Conservation (phyloP, 2,888 invertebrate genomes). For the Lordiphosa fenestrarum region DNA sequence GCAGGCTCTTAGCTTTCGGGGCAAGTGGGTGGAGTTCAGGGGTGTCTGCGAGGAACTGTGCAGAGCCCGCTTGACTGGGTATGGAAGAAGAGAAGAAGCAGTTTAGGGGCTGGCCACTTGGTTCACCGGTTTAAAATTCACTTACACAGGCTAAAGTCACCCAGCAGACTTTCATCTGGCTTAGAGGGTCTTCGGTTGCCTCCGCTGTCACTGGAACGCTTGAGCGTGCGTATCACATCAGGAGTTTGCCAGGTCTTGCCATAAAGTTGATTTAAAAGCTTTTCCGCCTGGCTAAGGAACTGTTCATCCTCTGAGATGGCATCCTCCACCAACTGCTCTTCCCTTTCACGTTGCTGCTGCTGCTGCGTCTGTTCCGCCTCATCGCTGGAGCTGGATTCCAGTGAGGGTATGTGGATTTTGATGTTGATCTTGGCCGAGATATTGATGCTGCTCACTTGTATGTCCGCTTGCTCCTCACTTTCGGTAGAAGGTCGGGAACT, state of each 20-base stretch:
- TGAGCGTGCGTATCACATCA: constrained; percentile 74
- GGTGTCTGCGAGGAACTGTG: constrained; percentile 45
- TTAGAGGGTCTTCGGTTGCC: constrained; percentile 2
- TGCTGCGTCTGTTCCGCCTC: constrained; percentile 20
- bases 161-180: constrained; percentile 65
- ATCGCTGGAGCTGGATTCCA: constrained; percentile 41
- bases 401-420: constrained; percentile 75
- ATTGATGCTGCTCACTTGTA: constrained; percentile 75
- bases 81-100: neutral
- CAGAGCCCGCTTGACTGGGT: constrained; percentile 39
- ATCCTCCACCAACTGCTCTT: constrained; percentile 14
- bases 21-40: constrained; percentile 76
- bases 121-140: neutral
- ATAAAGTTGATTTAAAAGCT: constrained; percentile 75
- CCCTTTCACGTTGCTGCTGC: neutral
- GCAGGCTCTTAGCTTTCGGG: constrained; percentile 14
- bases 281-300: constrained; percentile 69
- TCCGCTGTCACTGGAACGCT: constrained; percentile 53
- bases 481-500: constrained; percentile 2
- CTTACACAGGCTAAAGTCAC: constrained; percentile 77
- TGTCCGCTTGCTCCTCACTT: constrained; percentile 25
- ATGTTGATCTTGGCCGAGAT: constrained; percentile 80
- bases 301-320: constrained; percentile 50
- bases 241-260: constrained; percentile 79
- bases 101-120: neutral